A percentile compares a stretch with the other conserved stretches of the same genome.
phyloP scores from a whole-genome alignment of 2,797 vertebrate species.

The Arnoldichthys spilopterus region DNA sequence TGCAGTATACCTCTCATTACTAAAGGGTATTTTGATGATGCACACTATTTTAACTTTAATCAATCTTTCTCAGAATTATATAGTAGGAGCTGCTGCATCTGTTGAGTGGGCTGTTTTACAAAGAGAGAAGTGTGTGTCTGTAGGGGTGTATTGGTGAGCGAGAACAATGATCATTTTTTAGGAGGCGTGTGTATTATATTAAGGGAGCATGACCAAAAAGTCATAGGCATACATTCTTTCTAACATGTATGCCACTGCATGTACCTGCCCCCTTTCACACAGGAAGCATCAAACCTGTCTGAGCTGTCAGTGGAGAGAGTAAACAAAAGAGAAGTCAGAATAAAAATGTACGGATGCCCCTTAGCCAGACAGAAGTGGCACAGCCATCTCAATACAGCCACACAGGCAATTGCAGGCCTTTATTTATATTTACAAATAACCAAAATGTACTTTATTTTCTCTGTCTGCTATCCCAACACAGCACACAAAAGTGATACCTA shows the following conservation, averaged over 20 bases:
- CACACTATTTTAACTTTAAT: conserved; percentile 53
- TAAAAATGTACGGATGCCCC: conserved; percentile 77
- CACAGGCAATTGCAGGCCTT: conserved; percentile 49
- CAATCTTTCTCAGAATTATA: conserved; percentile 49
- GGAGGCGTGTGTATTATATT: not conserved
- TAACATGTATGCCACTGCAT: not conserved
- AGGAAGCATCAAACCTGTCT: conserved; percentile 80
- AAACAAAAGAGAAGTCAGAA: conserved; percentile 77
- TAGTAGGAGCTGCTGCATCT: conserved; percentile 25
- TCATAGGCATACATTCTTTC: not conserved
- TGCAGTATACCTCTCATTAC: conserved; percentile 48
- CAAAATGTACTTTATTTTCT: not conserved
- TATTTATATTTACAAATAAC: conserved; percentile 24
- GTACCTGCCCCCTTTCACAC: conserved; percentile 52
- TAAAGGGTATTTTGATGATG: conserved; percentile 50
- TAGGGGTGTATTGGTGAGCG: conserved; percentile 8
- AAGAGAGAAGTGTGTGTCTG: conserved; percentile 4
- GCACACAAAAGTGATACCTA: not conserved
- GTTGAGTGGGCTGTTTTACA: conserved; percentile 22
- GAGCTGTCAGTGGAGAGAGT: conserved; percentile 74
- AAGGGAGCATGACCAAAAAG: not conserved
- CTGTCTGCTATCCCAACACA: conserved; percentile 2
- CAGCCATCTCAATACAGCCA: conserved; percentile 29
- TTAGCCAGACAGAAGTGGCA: conserved; percentile 29
- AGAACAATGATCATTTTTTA: conserved; percentile 1